These are phyloP conservation scores for Hydrolagus affinis DNA, from an alignment of 2,113 vertebrate species.

Conservation along the genomic window DNA sequence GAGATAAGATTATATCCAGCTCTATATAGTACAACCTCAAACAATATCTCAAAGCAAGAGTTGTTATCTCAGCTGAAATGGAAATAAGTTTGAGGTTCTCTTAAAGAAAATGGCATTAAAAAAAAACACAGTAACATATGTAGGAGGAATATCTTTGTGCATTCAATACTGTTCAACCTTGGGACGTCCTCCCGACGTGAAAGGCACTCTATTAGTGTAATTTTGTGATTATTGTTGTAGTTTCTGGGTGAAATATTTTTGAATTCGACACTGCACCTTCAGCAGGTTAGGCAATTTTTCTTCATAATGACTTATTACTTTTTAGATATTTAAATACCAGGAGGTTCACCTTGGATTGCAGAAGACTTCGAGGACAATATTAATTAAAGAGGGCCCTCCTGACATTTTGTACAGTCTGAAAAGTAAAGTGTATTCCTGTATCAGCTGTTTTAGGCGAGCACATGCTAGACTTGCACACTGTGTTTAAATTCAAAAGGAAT, in stretches of 20 bases:
- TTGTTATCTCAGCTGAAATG: too few relatives aligned
- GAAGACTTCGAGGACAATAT: neutral
- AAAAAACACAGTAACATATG: too few relatives aligned
- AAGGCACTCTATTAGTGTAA: too few relatives aligned
- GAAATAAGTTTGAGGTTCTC: too few relatives aligned
- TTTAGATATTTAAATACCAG: neutral
- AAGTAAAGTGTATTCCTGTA: neutral
- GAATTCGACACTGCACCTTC: neutral
- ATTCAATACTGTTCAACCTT: too few relatives aligned
- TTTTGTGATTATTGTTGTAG: too few relatives aligned
- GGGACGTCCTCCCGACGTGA: too few relatives aligned
- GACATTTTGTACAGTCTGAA: neutral
- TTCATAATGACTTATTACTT: neutral
- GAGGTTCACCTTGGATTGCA: neutral
- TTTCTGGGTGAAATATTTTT: neutral
- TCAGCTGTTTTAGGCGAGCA: neutral
- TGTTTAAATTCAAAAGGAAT: neutral
- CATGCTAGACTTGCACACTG: neutral
- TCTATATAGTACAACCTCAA: too few relatives aligned
- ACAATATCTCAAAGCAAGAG: too few relatives aligned
- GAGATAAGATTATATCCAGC: too few relatives aligned
- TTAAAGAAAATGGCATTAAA: too few relatives aligned
- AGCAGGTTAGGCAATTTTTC: too few relatives aligned
- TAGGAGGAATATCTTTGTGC: neutral
- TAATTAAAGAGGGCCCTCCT: neutral